Base-by-base conservation (phyloP, 2,113 vertebrate genomes). In the Microtus montanus region DNA sequence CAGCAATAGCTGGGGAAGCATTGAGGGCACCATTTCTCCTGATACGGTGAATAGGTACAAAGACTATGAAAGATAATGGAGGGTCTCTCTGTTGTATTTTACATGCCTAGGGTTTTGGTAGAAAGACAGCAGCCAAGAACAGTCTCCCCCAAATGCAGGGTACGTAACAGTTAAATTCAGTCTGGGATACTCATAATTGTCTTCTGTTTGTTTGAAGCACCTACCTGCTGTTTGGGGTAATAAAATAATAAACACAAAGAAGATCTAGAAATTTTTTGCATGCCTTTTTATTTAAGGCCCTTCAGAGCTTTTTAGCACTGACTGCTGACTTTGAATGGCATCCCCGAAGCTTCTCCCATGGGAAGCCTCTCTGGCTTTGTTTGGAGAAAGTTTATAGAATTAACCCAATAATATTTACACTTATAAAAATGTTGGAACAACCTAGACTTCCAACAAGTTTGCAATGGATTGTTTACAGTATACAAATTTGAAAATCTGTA, bases 381-480 rank as follows among this genome's bases (percentile, higher is more conserved):
- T 94, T 93, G 77, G 75, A 93, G 5, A 26, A 90, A 91, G 44
- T 89, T 90, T 78, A 8, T 52, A 4, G 47, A 92, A 88, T 94
- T 90, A 85, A 91, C 87, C 41, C 17, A 84, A 8, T 13, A 33
- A 96, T 94, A 94, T 94, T 97, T 97, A 94, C 33, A 91, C 26
- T 89, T 96, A 77, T 33, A 89, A 95, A 92, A 95, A 84, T 47
- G 64, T 91, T 94, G 87, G 92, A 97, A 97, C 74, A 96, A 93
- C 93, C 79, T 95, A 95, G 90, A 95, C 30, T n/a, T 77, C 93
- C 87, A 90, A 92, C 11, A 95, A 89, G 79, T 64, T 87, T 13
- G 30, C 95, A 94, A 93, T 24, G 64, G 8, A 91, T 95, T 64
- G 83, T 58, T 91, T 92, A 73, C 35, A 92, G 41, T 61, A 89